These are phyloP conservation scores for Catharus ustulatus DNA, from an alignment of 2,797 vertebrate species.

Conservation along the genomic window DNA sequence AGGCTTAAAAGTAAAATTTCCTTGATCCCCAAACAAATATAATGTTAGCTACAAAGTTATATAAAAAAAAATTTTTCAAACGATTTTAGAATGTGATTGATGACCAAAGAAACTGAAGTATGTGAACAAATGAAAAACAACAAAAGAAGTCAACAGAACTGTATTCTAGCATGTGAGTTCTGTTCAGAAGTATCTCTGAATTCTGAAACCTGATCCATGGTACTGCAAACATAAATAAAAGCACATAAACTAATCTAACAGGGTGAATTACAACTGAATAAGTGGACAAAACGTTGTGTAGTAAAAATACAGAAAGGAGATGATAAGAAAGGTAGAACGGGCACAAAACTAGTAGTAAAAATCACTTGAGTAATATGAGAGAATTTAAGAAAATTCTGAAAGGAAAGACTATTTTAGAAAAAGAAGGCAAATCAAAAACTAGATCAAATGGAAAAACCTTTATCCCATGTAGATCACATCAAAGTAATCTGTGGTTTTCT, in stretches of 20 bases:
- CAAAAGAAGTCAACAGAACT: neutral
- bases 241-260: fast-evolving
- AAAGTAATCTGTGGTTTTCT: neutral
- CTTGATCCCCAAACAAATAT: neutral
- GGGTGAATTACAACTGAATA: neutral
- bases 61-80: neutral
- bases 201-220: neutral
- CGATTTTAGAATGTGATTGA: neutral
- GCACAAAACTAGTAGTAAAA: neutral
- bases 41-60: neutral
- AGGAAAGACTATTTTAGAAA: neutral
- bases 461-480: neutral
- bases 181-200: neutral
- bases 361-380: neutral
- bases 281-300: neutral
- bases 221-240: neutral
- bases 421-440: neutral
- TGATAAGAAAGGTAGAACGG: neutral
- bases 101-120: neutral
- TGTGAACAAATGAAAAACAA: neutral
- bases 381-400: neutral
- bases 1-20: neutral
- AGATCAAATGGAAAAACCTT: neutral
- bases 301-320: neutral
- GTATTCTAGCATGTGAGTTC: neutral